Evolutionary conservation across 92 coral and sea anemone genomes (phyloP), one percentile per base, ranked within the genome.

Genomic region (Zoanthus gigantus): DNA sequence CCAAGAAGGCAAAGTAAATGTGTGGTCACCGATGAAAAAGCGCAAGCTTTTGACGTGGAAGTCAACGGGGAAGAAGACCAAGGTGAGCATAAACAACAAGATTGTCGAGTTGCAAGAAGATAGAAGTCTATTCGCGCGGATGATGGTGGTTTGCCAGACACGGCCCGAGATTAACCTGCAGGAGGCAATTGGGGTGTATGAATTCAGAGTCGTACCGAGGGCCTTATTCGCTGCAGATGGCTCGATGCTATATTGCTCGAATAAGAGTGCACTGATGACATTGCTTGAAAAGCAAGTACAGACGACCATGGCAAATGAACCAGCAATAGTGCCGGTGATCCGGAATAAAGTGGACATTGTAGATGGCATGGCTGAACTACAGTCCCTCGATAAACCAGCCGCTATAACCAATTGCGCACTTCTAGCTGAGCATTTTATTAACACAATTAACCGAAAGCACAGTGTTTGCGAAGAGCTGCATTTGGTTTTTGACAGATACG

Each of bases 21-120:
- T 85, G 31, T 85, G 88, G 88, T 50, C 72, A 31, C 74, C 57
- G 4, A 77, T 89, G 89, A 89, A 84, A 57, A 85, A 84, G 89
- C 68, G 89, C 28, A 84, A 89, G 72, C 89, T 89, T 44, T 69
- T 84, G 13, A 85, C 83, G 23, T 85, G 88, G 82, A 58, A 58
- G n/a, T 58, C 65, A 58, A 58, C 65, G 16, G 65, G 65, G 9
- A 85, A 85, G 47, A 77, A 54, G 71, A 89, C 47, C 48, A 88
- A 82, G 72, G 91, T 82, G 28, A 50, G 32, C 9, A 29, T 34
- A 15, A 75, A 57, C 8, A 63, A 84, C 56, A 72, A 78, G 72
- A 45, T 68, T 28, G 77, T 85, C 45, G 86, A 90, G 61, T 54
- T 83, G 30, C 78, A 83, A 56, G 88, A 83, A 48, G 87, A 89